Base-by-base conservation (phyloP, 2,888 invertebrate species). In the Iphiclides podalirius region DNA sequence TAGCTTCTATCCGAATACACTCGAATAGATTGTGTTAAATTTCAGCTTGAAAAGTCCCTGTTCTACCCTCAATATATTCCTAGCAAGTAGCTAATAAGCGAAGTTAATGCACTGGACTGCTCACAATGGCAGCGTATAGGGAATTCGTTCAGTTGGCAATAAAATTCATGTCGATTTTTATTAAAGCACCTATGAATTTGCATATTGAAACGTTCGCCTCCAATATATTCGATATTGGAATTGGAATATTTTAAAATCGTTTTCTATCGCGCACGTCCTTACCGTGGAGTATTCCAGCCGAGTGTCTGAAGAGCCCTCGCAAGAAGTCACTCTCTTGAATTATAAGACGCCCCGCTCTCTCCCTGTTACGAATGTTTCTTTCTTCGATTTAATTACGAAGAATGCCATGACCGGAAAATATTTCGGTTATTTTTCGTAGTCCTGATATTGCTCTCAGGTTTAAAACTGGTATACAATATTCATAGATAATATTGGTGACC, bases 171-270 rank as follows among this genome's bases (percentile, higher is more conserved):
- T 28, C 40, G 26, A 35, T 35, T 40, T 35, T 26, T 35, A 35
- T 31, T 28, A 35, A 36, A 28, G 35, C 15, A 38, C 31, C 44
- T 16, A 17, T 15, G 39, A 37, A 49, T 39, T 49, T 38, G 7
- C 28, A 34, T 34, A 36, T 35, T 17, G 44, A 40, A 50, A 39
- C 50, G 44, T 35, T 44, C 44, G 38, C 14, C 13, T 31, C 28
- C 28, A 39, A 43, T 43, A 50, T 44, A 39, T 44, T 39, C 50
- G 40, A 44, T 28, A 12, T n/a, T n/a, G n/a, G 57, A 47, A 47
- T 52, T 56, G 59, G 57, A 66, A 67, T 64, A 66, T 64, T 70
- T 64, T 59, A 60, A 62, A 70, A 59, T 56, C 55, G 57, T 60
- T 64, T 66, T 64, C 60, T 63, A 69, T 64, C 61, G 34, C 38